Evolutionary conservation across 2,888 invertebrate species (phyloP), one percentile per base, ranked within the genome.

Genomic region (Rotaria socialis): DNA sequence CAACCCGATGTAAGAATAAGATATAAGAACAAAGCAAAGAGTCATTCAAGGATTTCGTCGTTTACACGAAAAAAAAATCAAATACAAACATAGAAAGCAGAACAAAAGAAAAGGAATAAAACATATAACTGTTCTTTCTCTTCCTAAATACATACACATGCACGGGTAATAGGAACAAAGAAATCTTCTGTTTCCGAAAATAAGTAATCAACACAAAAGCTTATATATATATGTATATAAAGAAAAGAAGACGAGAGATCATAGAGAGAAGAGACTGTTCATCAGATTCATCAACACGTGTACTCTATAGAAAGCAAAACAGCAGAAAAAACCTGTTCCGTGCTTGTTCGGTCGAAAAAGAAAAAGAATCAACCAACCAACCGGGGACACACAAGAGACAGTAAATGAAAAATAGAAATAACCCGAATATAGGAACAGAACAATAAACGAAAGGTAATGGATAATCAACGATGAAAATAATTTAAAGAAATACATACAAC

Each of bases 371-470:
- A 16, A 67, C 7, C 67, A 67, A 67, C 67, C 67, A 67, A 67
- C 67, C 67, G 67, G 67, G 67, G 16, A 67, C 67, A 67, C 67
- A 67, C 67, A 35, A 67, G 67, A 67, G 67, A 67, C 67, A 67
- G 67, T 19, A 67, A 67, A 67, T 11, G 10, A 60, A 67, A 67
- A 52, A 52, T 52, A 52, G 67, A 67, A 67, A 67, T 67, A 67
- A 67, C 67, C 35, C 67, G 67, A 67, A 67, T 67, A 67, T 35
- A 67, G 35, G 67, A 67, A 19, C 4, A 35, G 67, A 35, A 16
- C 8, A 41, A 55, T 22, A 52, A 60, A 10, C 0, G 27, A 67
- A 67, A 1, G 67, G 16, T 67, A 4, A 19, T 67, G 19, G 67
- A 67, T 67, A 35, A 67, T 67, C 19, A 67, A 67, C 2, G 35